Percentiles rank a stretch among this genome's conserved stretches.
Conservation (phyloP, 2,113 vertebrate genomes). For the Cynopterus brachyotis region DNA sequence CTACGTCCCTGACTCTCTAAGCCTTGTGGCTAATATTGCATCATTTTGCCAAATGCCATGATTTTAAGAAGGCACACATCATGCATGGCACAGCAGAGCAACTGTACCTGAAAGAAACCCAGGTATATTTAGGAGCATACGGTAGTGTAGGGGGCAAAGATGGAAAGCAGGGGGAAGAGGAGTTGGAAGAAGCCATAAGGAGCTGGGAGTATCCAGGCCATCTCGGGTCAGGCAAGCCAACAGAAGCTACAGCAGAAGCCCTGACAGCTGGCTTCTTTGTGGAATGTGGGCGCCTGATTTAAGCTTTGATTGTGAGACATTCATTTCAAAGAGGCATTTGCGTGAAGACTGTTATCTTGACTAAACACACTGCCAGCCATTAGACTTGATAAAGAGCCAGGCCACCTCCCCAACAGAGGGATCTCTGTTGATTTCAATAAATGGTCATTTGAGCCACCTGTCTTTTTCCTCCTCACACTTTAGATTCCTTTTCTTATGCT, state of each 20-base stretch:
- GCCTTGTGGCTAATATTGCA: background rate
- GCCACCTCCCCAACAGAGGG: background rate
- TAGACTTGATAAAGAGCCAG: no score
- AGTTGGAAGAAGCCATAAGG: background rate
- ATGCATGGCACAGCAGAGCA: background rate
- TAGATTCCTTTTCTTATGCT: no score
- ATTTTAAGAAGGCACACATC: background rate
- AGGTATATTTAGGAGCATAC: background rate
- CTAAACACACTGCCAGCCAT: background rate
- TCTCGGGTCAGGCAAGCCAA: background rate
- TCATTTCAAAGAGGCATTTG: no score
- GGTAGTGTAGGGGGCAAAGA: no score
- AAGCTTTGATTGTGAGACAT: background rate
- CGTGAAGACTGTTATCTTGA: background rate
- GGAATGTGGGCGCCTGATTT: background rate
- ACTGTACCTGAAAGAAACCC: background rate
- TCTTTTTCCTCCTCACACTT: background rate
- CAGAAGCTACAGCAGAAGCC: accelerated
- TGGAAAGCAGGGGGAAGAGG: background rate
- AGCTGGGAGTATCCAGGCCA: background rate
- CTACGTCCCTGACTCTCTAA: accelerated
- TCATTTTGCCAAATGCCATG: background rate
- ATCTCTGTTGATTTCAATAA: background rate
- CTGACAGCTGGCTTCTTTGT: background rate
- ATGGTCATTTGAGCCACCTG: background rate